phyloP scores from a whole-genome alignment of 1,140 invertebrate species.

The Cyclargus thomasi region DNA sequence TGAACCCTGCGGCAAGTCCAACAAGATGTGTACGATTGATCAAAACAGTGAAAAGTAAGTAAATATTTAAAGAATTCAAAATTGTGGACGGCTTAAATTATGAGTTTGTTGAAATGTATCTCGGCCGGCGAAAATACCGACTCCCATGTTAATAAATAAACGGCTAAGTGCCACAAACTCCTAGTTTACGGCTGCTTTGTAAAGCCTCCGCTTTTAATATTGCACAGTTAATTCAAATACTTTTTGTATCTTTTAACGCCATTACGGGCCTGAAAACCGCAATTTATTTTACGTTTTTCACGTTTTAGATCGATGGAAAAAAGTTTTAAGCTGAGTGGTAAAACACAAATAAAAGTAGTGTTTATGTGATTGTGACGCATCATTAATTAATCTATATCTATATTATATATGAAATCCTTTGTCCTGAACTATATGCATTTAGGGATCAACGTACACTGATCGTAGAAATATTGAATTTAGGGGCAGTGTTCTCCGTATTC shows the following conservation, averaged over 20 bases:
- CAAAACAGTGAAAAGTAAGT: background rate
- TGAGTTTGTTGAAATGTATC: constrained; percentile 1
- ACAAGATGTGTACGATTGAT: no score
- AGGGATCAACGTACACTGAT: no score
- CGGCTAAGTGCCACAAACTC: constrained; percentile 12
- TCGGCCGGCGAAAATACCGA: constrained; percentile 10
- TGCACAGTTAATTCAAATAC: constrained; percentile 13
- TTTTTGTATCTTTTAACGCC: constrained; percentile 13
- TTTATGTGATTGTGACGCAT: no score
- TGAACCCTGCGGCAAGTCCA: no score
- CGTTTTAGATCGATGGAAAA: background rate
- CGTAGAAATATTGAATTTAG: no score
- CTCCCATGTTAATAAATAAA: constrained; percentile 15
- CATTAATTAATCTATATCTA: no score
- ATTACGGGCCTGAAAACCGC: background rate
- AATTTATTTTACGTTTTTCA: background rate
- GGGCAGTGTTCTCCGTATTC: no score
- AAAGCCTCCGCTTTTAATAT: constrained; percentile 10
- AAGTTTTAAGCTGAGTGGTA: background rate
- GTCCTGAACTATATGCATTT: no score
- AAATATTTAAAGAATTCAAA: background rate
- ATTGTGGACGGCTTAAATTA: background rate
- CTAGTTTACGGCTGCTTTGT: constrained; percentile 14
- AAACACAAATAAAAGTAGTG: background rate
- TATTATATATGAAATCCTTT: no score